Percentiles rank a stretch among this genome's conserved stretches.
phyloP scores from a whole-genome alignment of 2,888 invertebrate species.

The Scaptomyza polygonia region DNA sequence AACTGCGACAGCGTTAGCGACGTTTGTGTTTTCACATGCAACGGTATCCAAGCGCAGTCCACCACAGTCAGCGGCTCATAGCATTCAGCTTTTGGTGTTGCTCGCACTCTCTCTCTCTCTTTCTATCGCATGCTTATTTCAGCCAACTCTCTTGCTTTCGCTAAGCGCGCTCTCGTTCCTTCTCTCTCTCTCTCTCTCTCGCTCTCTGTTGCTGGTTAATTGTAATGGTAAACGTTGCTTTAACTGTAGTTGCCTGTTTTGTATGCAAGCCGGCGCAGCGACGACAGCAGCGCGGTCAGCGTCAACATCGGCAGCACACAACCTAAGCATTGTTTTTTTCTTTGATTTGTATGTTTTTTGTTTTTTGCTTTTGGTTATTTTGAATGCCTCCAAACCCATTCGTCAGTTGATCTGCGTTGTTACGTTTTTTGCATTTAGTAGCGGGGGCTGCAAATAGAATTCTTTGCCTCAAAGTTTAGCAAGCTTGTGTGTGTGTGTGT shows the following conservation, averaged over 20 bases:
- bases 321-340: slow-evolving; percentile 19
- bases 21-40: slow-evolving; percentile 46
- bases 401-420: slow-evolving; percentile 69
- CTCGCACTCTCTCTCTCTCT: slow-evolving; percentile 13
- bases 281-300: slow-evolving; percentile 38
- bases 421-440: slow-evolving; percentile 71
- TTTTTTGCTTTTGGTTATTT: background rate
- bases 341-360: slow-evolving; percentile 5
- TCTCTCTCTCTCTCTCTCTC: background rate
- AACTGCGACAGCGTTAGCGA: slow-evolving; percentile 13
- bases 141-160: slow-evolving; percentile 23
- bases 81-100: slow-evolving; percentile 68
- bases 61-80: slow-evolving; percentile 42
- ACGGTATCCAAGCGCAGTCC: slow-evolving; percentile 53
- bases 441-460: slow-evolving; percentile 75
- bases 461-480: slow-evolving; percentile 66
- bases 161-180: slow-evolving; percentile 9
- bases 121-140: slow-evolving; percentile 6
- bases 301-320: slow-evolving; percentile 25
- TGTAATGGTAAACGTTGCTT: slow-evolving; percentile 51
- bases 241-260: slow-evolving; percentile 60
- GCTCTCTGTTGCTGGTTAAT: slow-evolving; percentile 30
- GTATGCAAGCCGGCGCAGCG: slow-evolving; percentile 61
- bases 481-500: slow-evolving; percentile 31
- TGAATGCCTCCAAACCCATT: slow-evolving; percentile 39